Evolutionary conservation across 2,797 vertebrate species (phyloP).

Genomic region (Steatocranus sp.): DNA sequence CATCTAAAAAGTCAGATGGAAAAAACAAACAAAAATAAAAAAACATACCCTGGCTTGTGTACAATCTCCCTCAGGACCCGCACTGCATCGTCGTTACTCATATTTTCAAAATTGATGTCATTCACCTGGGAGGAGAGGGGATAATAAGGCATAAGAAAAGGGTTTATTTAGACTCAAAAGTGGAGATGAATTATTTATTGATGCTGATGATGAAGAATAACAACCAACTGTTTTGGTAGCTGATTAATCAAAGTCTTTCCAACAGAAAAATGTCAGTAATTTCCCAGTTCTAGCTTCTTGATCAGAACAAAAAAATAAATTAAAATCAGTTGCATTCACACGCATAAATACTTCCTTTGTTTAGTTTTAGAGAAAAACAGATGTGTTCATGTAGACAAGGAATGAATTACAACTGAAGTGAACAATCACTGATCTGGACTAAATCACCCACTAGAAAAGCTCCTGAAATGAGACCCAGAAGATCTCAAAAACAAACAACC

Average conservation of each 20-base stretch:
- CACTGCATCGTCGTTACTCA: conserved; percentile 92
- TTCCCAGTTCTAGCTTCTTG: neutral
- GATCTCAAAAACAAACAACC: neutral
- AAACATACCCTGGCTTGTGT: conserved; percentile 87
- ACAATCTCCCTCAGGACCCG: conserved; percentile 90
- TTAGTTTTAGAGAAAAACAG: neutral
- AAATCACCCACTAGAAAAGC: neutral
- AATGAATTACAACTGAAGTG: neutral
- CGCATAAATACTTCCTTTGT: neutral
- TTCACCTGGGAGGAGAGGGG: conserved; percentile 76
- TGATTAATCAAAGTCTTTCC: neutral
- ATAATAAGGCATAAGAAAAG: neutral
- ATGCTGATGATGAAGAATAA: neutral
- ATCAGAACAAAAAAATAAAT: neutral
- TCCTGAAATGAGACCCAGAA: neutral
- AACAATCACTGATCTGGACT: neutral
- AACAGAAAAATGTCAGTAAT: neutral
- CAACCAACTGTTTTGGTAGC: neutral
- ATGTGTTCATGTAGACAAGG: neutral
- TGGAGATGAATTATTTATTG: neutral
- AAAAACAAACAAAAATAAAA: accelerated
- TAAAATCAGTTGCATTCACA: neutral
- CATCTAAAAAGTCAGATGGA: neutral
- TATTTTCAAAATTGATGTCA: conserved; percentile 93
- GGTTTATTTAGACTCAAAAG: neutral